phyloP scores from a whole-genome alignment of 2,113 vertebrate genomes.

The Crocuta crocuta region DNA sequence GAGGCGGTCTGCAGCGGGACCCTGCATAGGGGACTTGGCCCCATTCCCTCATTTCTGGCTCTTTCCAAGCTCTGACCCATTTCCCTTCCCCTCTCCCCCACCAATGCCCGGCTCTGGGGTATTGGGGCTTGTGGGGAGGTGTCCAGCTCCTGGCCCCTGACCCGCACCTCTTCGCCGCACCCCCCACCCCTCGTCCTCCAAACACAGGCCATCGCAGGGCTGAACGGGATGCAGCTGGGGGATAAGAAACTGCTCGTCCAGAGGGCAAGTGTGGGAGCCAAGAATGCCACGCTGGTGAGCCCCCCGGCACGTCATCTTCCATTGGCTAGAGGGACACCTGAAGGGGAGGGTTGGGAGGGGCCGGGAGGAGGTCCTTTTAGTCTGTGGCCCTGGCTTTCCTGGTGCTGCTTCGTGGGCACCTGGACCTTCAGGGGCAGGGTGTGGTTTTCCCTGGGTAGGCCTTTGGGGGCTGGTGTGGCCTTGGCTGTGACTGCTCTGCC shows the following conservation, averaged over 20 bases:
- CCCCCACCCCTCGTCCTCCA: slow-evolving; percentile 18
- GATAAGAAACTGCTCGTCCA: slow-evolving; percentile 97
- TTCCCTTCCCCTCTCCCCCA: neutral
- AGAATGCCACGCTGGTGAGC: slow-evolving; percentile 94
- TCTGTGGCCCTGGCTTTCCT: neutral
- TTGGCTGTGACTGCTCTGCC: neutral
- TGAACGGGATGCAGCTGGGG: slow-evolving; percentile 96
- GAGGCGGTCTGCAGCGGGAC: neutral
- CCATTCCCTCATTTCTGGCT: neutral
- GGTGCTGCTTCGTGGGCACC: too few species aligned
- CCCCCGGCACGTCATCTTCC: slow-evolving; percentile 82
- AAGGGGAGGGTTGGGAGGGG: neutral
- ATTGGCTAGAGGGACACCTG: slow-evolving; percentile 69
- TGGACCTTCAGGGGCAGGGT: neutral
- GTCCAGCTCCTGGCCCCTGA: slow-evolving; percentile 44
- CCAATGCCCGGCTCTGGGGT: neutral
- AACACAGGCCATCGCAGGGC: slow-evolving; percentile 92
- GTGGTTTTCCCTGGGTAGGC: neutral
- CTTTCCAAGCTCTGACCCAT: neutral
- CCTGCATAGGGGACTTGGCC: neutral
- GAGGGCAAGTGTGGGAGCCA: slow-evolving; percentile 95
- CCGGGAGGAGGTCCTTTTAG: neutral
- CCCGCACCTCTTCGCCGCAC: neutral
- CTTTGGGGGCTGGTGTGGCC: neutral
- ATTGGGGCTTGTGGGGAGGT: slow-evolving; percentile 41